phyloP scores from a whole-genome alignment of 2,113 vertebrate species.

The Trichechus manatus region DNA sequence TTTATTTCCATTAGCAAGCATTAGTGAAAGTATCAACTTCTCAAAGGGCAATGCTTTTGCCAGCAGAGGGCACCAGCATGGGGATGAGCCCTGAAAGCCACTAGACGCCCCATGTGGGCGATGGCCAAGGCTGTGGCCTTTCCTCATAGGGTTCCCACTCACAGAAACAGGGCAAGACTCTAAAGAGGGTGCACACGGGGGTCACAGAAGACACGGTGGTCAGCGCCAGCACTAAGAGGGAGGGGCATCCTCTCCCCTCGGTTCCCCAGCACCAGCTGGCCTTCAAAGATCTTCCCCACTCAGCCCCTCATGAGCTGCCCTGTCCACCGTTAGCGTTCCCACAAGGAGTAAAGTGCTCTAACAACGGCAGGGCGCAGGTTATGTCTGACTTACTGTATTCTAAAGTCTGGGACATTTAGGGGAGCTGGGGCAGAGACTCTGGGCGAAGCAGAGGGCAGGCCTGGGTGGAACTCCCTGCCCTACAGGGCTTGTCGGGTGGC shows the following conservation, averaged over 20 bases:
- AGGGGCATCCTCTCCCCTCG: too few relatives aligned
- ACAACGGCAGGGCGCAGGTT: not conserved
- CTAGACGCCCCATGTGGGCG: too few relatives aligned
- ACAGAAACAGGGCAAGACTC: not conserved
- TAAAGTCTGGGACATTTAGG: slow-evolving; percentile 28
- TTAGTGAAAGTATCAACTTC: too few relatives aligned
- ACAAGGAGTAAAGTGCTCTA: not conserved
- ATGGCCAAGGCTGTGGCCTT: not conserved
- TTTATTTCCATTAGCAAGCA: not conserved
- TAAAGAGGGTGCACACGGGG: not conserved
- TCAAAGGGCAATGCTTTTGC: accelerated
- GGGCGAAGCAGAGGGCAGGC: not conserved
- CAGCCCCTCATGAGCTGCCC: not conserved
- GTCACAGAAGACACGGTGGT: not conserved
- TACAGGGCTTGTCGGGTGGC: not conserved
- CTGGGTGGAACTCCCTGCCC: not conserved
- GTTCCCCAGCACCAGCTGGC: not conserved
- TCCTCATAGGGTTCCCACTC: not conserved
- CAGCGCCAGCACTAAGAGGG: not conserved
- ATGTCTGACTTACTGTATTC: slow-evolving; percentile 50
- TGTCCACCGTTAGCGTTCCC: not conserved
- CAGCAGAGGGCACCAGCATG: not conserved
- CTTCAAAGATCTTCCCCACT: too few relatives aligned
- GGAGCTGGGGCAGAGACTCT: not conserved
- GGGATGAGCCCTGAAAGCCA: not conserved